Conservation (phyloP, 2,888 invertebrate species). For the Melolontha melolontha region DNA sequence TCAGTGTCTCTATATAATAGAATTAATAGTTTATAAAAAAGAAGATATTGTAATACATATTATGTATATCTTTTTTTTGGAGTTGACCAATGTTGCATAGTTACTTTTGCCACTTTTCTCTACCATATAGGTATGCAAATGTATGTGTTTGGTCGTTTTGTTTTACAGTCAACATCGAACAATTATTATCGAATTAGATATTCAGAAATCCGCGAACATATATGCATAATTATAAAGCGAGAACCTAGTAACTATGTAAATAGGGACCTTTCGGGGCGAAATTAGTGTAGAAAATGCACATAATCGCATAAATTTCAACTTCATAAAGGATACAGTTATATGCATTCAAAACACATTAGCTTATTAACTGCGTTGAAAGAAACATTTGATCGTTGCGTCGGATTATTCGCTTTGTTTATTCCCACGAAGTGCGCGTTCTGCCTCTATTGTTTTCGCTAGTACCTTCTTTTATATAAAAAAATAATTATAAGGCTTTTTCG, state of each 20-base stretch:
- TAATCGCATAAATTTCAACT: constrained; percentile 24
- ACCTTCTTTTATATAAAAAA: no score
- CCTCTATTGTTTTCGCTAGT: no score
- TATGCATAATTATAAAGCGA: constrained; percentile 25
- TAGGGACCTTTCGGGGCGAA: constrained; percentile 14
- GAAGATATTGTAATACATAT: no score
- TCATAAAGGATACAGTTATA: constrained; percentile 10
- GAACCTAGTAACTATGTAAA: constrained; percentile 17
- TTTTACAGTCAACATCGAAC: constrained; percentile 1
- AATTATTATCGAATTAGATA: constrained; percentile 32
- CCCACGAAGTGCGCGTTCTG: no score
- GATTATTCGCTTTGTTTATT: constrained; percentile 1
- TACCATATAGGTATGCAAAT: no score
- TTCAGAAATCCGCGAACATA: constrained; percentile 24
- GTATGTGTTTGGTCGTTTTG: background rate
- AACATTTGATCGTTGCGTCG: background rate
- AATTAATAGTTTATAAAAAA: no score
- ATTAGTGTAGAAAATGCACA: constrained; percentile 30
- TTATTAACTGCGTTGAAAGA: constrained; percentile 24
- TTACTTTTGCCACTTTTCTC: no score
- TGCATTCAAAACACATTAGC: constrained; percentile 5
- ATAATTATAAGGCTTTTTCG: no score
- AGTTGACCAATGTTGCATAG: no score
- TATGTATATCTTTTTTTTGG: no score
- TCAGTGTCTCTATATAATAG: no score